Evolutionary conservation across 1,140 invertebrate species (phyloP), one percentile per base, ranked within the genome.

Genomic region (Adoxophyes honmai): DNA sequence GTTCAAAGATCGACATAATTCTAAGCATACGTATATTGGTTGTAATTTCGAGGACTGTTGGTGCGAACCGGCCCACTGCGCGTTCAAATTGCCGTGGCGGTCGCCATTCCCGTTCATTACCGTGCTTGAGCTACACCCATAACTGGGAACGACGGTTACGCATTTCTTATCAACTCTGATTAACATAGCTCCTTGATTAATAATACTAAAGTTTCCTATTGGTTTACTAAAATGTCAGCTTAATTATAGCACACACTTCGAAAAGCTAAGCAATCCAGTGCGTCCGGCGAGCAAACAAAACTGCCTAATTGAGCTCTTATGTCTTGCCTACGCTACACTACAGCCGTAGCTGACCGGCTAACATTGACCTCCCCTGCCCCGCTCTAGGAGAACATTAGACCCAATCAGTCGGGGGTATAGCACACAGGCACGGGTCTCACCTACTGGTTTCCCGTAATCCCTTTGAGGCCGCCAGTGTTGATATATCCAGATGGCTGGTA

Each of bases 81-180:
- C 81, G 78, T 76, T 80, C 78, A 86, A 86, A 86, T 85, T 83
- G 74, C 71, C 80, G 81, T 82, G 64, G 68, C 80, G 72, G 52
- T 58, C 62, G 66, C 67, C 71, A 66, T 68, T 76, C 67, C 57
- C 70, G 68, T 76, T 85, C 79, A 82, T 81, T 80, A 77, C 70
- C 60, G 66, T 35, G 57, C 38, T 57, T 74, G 52, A 63, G 76
- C 75, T 81, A 74, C 77, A 81, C 76, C 77, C 78, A 73, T 21
- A 15, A 21, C 39, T 1, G 7, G 42, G n/a, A 48, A 48, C 21
- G 21, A 48, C 42, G 28, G 28, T 48, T n/a, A 48, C 42, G 42
- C 42, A n/a, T 44, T 44, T n/a, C 18, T 10, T 48, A 75, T 82
- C 70, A 76, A 85, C 71, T 73, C 6, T 28, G 21, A 28, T 28